A percentile compares a stretch with the other conserved stretches of the same genome.
Evolutionary conservation across 2,113 vertebrate genomes (phyloP).

Genomic region (Zapus hudsonius): DNA sequence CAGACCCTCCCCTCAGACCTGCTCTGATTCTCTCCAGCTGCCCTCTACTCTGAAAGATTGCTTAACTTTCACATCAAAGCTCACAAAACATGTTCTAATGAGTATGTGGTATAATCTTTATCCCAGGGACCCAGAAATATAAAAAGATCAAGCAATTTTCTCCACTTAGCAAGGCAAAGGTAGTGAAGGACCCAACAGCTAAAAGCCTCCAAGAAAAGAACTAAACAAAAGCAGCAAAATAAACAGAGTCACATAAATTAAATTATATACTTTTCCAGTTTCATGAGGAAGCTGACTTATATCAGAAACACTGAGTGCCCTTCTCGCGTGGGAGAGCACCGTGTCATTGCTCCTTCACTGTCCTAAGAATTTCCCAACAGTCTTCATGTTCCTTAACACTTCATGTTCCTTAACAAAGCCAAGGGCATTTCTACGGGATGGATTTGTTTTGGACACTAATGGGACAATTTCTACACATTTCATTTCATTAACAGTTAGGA

Average conservation of each 20-base stretch:
- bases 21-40: not conserved
- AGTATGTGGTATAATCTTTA: not conserved
- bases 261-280: slow-evolving; percentile 34
- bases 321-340: not conserved
- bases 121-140: not conserved
- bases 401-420: slow-evolving; percentile 29
- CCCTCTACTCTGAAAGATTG: no score
- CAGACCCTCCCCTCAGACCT: not conserved
- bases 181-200: not conserved
- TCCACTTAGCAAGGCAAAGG: slow-evolving; percentile 4
- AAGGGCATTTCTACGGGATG: slow-evolving; percentile 38
- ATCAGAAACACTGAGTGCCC: slow-evolving; percentile 41
- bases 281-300: slow-evolving; percentile 49
- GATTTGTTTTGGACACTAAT: slow-evolving; percentile 15
- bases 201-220: slow-evolving; percentile 50
- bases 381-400: slow-evolving; percentile 24
- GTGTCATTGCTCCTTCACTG: not conserved
- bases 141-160: not conserved
- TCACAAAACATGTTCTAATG: not conserved
- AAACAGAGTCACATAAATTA: slow-evolving; percentile 39
- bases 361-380: slow-evolving; percentile 22
- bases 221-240: slow-evolving; percentile 51
- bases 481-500: not conserved
- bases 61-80: not conserved
- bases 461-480: slow-evolving; percentile 29